These are phyloP conservation scores for Cathartes aura DNA, from an alignment of 2,113 vertebrate species.

Conservation along the genomic window DNA sequence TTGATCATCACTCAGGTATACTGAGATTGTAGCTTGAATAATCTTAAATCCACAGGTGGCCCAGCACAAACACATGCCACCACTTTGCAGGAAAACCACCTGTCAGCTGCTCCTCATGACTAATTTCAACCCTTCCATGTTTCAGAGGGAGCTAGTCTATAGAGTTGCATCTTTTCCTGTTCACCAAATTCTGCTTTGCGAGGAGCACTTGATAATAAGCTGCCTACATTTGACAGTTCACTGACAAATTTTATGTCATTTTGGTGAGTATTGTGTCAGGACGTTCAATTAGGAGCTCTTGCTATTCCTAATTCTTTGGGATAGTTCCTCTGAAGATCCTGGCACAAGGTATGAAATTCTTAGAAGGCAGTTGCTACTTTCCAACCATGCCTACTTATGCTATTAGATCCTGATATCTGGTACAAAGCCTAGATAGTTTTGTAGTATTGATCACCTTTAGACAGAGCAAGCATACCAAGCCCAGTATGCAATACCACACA, in stretches of 20 bases:
- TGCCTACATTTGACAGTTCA: neutral
- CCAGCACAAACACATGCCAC: neutral
- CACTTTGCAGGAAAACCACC: neutral
- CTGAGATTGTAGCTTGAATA: neutral
- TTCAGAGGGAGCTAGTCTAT: neutral
- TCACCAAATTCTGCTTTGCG: neutral
- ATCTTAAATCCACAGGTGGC: neutral
- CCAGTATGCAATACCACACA: neutral
- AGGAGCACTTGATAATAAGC: neutral
- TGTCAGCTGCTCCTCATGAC: neutral
- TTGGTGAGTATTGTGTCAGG: neutral
- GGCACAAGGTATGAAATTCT: neutral
- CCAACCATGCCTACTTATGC: neutral
- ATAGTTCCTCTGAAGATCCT: neutral
- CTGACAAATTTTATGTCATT: neutral
- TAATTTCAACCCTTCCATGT: neutral
- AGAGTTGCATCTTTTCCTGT: neutral
- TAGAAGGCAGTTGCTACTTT: neutral
- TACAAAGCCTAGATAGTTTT: neutral
- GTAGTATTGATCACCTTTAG: neutral
- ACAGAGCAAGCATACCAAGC: neutral
- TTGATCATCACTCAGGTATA: neutral
- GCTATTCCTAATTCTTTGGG: neutral
- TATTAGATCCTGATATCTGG: neutral
- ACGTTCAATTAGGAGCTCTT: neutral